Evolutionary conservation across 2,797 vertebrate species (phyloP).

Genomic region (Melanotaenia parkinsoni): DNA sequence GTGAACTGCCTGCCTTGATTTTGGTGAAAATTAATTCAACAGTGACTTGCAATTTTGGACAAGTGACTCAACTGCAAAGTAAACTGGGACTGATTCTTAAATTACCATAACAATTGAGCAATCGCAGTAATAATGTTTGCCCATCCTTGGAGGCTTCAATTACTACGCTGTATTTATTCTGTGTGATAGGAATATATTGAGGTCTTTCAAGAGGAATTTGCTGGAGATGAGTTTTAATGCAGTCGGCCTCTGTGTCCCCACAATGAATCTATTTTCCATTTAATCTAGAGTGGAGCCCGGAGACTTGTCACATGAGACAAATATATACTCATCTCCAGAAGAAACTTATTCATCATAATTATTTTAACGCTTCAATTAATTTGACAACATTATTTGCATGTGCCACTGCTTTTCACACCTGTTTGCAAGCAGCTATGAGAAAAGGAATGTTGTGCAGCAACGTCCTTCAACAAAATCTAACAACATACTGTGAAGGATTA

Average conservation of each 20-base stretch:
- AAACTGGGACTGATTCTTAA: slow-evolving; percentile 60
- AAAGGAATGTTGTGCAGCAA: slow-evolving; percentile 32
- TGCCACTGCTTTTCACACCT: slow-evolving; percentile 67
- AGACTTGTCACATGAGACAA: slow-evolving; percentile 67
- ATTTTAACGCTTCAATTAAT: slow-evolving; percentile 74
- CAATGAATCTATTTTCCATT: slow-evolving; percentile 74
- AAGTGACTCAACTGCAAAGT: slow-evolving; percentile 60
- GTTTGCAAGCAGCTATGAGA: slow-evolving; percentile 49
- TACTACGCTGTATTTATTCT: slow-evolving; percentile 78
- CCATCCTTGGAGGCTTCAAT: slow-evolving; percentile 72
- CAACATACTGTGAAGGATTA: neutral
- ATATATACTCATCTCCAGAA: slow-evolving; percentile 63
- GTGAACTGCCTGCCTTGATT: slow-evolving; percentile 46
- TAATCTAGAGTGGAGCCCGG: slow-evolving; percentile 63
- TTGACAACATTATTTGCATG: slow-evolving; percentile 75
- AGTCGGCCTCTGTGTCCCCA: slow-evolving; percentile 63
- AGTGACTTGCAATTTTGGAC: slow-evolving; percentile 62
- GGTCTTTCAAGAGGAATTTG: slow-evolving; percentile 73
- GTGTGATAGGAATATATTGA: slow-evolving; percentile 72
- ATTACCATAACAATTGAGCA: slow-evolving; percentile 81
- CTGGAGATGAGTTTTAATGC: slow-evolving; percentile 70
- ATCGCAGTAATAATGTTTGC: slow-evolving; percentile 75
- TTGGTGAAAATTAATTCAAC: slow-evolving; percentile 59
- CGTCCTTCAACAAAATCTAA: slow-evolving; percentile 41
- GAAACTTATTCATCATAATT: slow-evolving; percentile 76